A percentile compares a stretch with the other conserved stretches of the same genome.
Evolutionary conservation across 1,140 invertebrate genomes (phyloP).

Genomic region (Tetranychus cinnabarinus): DNA sequence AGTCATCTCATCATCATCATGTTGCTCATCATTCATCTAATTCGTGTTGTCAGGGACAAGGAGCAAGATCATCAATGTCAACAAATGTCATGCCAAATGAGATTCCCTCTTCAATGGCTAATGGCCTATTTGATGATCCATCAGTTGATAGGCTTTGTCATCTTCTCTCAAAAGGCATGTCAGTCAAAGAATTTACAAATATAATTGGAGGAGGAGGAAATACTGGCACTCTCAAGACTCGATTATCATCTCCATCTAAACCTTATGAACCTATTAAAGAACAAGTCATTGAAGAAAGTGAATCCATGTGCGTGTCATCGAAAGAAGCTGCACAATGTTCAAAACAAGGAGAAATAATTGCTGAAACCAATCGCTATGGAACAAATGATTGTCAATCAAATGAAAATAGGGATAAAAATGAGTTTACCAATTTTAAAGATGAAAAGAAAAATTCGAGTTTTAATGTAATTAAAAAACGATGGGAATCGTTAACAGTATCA

Average conservation of each 20-base stretch:
- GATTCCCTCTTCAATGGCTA: not conserved
- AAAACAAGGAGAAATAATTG: no score
- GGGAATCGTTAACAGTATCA: not conserved
- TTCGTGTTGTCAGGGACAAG: conserved; percentile 2
- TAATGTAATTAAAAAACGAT: conserved; percentile 1
- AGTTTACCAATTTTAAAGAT: not conserved
- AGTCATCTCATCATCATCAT: not conserved
- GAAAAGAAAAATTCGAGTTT: not conserved
- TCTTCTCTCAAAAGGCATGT: not conserved
- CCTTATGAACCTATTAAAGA: not conserved
- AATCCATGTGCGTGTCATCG: not conserved
- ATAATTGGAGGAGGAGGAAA: not conserved
- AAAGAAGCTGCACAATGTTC: no score
- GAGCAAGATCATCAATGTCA: not conserved
- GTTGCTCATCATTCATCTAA: not conserved
- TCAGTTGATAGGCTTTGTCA: not conserved
- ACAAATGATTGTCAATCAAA: no score
- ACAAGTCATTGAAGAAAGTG: not conserved
- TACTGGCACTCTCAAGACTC: not conserved
- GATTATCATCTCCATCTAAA: not conserved
- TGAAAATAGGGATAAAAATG: not conserved
- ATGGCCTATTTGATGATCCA: not conserved
- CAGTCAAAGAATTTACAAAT: not conserved
- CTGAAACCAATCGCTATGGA: no score
- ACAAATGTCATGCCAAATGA: not conserved